Conservation (phyloP, 2,113 vertebrate genomes). For the Bostrychus sinensis region DNA sequence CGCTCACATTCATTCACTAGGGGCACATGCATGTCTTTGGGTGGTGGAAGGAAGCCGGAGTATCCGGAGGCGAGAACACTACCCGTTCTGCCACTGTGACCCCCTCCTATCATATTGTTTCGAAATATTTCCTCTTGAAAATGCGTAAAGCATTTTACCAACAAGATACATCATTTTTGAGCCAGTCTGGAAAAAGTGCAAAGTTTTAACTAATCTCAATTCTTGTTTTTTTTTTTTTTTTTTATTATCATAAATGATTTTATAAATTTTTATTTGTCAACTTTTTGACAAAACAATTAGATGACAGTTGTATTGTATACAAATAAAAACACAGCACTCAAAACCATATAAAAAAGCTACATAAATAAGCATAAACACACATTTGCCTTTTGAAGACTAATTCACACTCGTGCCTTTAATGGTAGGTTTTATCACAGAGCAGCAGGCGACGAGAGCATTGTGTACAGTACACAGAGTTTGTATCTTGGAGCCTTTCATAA, state of each 20-base stretch:
- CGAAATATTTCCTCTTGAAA: slow-evolving; percentile 54
- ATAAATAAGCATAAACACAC: slow-evolving; percentile 58
- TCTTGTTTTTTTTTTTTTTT: slow-evolving; percentile 14
- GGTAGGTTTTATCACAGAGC: slow-evolving; percentile 81
- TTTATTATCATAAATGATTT: not conserved
- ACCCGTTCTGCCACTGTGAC: too few relatives aligned
- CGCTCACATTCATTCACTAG: too few relatives aligned
- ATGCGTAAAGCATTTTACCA: slow-evolving; percentile 43
- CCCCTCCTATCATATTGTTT: slow-evolving; percentile 53
- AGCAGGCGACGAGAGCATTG: slow-evolving; percentile 46
- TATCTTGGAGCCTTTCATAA: slow-evolving; percentile 20
- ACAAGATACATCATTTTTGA: slow-evolving; percentile 47
- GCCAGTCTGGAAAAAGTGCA: slow-evolving; percentile 28
- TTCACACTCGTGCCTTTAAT: slow-evolving; percentile 85
- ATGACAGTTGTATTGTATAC: too few relatives aligned
- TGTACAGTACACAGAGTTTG: slow-evolving; percentile 6
- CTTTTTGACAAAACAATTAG: too few relatives aligned
- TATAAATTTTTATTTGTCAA: not conserved
- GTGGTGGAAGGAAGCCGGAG: too few relatives aligned
- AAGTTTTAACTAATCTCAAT: slow-evolving; percentile 29
- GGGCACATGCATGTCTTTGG: too few relatives aligned
- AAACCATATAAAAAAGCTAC: not conserved
- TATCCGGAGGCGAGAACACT: too few relatives aligned
- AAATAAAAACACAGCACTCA: slow-evolving; percentile 2
- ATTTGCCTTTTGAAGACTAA: slow-evolving; percentile 81